These are phyloP conservation scores for Phoenoteleia sp. DNA, from an alignment of 2,888 invertebrate genomes.

Conservation along the genomic window DNA sequence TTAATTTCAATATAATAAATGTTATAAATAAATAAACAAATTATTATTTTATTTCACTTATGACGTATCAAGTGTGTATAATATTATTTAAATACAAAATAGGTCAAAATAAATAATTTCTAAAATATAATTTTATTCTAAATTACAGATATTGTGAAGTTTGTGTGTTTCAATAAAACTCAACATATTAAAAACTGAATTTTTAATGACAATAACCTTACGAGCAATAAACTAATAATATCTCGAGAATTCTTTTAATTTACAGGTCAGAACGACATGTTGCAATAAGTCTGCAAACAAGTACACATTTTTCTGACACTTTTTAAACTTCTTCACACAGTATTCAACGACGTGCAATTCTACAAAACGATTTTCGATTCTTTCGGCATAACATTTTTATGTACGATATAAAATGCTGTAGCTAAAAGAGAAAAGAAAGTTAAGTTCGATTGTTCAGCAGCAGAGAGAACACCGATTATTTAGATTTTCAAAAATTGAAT, in stretches of 20 bases:
- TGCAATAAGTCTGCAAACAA: constrained; percentile 9
- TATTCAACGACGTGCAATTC: constrained; percentile 37
- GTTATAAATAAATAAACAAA: too few relatives aligned
- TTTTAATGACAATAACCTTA: neutral
- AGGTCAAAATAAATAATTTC: too few relatives aligned
- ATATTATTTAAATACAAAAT: too few relatives aligned
- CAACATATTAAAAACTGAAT: too few relatives aligned
- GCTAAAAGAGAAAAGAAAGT: constrained; percentile 20
- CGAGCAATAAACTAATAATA: neutral
- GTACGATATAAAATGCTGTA: constrained; percentile 7
- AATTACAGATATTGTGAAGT: too few relatives aligned
- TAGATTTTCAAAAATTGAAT: too few relatives aligned
- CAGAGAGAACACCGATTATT: too few relatives aligned
- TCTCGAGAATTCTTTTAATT: neutral
- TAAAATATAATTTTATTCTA: too few relatives aligned
- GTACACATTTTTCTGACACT: constrained; percentile 26
- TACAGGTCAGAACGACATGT: neutral
- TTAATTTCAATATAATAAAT: too few relatives aligned
- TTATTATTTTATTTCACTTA: too few relatives aligned
- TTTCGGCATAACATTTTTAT: constrained; percentile 29
- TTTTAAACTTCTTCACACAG: constrained; percentile 37
- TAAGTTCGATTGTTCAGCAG: constrained; percentile 17
- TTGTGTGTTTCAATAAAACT: too few relatives aligned
- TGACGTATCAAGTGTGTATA: too few relatives aligned
- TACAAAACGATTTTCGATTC: constrained; percentile 56